These are phyloP conservation scores for Solenodon paradoxus DNA, from an alignment of 2,113 vertebrate species.

Conservation along the genomic window DNA sequence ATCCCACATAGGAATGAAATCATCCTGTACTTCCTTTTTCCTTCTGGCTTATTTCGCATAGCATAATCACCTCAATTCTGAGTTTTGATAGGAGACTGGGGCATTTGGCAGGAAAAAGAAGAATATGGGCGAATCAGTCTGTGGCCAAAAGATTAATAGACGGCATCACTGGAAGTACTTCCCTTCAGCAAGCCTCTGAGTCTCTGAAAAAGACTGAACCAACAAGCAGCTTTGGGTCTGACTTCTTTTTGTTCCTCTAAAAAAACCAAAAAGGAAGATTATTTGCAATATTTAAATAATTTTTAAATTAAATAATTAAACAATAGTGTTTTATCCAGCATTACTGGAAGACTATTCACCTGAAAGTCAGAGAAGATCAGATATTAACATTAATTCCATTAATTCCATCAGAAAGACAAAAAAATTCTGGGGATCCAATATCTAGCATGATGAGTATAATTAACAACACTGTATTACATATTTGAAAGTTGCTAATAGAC, in stretches of 20 bases:
- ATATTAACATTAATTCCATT: background rate
- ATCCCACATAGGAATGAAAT: too few relatives aligned
- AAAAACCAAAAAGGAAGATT: background rate
- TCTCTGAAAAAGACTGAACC: background rate
- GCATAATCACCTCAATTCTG: too few relatives aligned
- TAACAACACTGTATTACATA: background rate
- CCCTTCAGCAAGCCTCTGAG: background rate
- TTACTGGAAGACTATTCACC: background rate
- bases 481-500: background rate
- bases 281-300: too few relatives aligned
- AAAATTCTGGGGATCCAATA: background rate
- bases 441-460: background rate
- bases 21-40: too few relatives aligned
- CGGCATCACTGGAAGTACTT: background rate
- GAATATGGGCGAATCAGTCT: background rate
- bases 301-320: background rate
- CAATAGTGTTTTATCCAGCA: background rate
- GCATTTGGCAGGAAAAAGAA: background rate
- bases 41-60: too few relatives aligned
- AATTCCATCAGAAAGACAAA: background rate
- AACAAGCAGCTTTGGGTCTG: background rate
- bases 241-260: constrained; percentile 30
- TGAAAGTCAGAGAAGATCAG: background rate
- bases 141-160: background rate
- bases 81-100: background rate